Conservation (phyloP, 1,140 invertebrate genomes). For the Megalonaias nervosa region DNA sequence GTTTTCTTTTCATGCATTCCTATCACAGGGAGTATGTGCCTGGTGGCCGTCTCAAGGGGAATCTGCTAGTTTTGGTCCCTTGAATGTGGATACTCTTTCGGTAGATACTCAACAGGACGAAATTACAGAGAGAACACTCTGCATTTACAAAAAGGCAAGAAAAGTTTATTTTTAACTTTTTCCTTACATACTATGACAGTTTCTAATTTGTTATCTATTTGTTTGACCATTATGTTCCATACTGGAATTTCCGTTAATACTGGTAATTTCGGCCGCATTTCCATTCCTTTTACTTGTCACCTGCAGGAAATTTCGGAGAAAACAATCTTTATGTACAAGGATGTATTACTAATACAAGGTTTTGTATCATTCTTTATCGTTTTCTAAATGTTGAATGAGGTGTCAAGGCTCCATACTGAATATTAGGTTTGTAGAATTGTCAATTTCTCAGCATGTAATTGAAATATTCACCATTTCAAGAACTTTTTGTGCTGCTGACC, state of each 20-base stretch:
- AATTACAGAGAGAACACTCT: constrained; percentile 38
- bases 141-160: constrained; percentile 36
- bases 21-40: constrained; percentile 29
- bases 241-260: too few relatives aligned
- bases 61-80: constrained; percentile 37
- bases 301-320: too few relatives aligned
- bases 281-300: too few relatives aligned
- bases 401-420: neutral
- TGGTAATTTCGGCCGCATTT: too few relatives aligned
- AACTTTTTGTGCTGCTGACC: neutral
- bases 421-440: neutral
- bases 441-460: neutral
- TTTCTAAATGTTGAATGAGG: too few relatives aligned
- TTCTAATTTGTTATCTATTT: neutral
- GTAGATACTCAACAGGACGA: constrained; percentile 30
- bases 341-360: too few relatives aligned
- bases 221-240: too few relatives aligned
- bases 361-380: too few relatives aligned
- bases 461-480: neutral
- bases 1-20: neutral
- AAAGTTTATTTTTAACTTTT: neutral
- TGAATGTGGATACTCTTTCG: constrained; percentile 36
- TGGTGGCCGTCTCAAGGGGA: constrained; percentile 53
- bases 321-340: too few relatives aligned
- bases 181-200: neutral